Percentiles rank a stretch among this genome's conserved stretches.
Conservation (phyloP, 2,888 invertebrate genomes). For the Hemithea aestivaria region DNA sequence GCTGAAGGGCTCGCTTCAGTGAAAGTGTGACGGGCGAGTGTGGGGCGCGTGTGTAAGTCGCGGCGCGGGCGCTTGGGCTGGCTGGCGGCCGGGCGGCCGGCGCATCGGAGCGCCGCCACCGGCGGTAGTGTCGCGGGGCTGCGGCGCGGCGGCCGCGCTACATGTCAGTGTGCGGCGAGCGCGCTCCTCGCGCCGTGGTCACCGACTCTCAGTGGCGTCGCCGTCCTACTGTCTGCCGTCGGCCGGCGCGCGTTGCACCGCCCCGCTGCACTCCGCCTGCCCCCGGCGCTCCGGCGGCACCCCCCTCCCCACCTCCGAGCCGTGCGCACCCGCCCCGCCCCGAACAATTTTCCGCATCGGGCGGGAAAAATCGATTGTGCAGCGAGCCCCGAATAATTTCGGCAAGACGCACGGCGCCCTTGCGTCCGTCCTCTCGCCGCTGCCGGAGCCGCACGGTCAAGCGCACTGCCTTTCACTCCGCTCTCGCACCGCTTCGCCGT, state of each 20-base stretch:
- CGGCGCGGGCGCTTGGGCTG: constrained; percentile 51
- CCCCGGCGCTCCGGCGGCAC: constrained; percentile 55
- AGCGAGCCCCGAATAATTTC: constrained; percentile 78
- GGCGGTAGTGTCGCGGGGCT: constrained; percentile 64
- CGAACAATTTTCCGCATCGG: constrained; percentile 79
- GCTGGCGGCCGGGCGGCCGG: constrained; percentile 67
- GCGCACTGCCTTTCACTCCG: constrained; percentile 56
- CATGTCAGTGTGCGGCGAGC: constrained; percentile 76
- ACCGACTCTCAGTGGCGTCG: constrained; percentile 77
- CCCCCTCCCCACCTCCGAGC: constrained; percentile 54
- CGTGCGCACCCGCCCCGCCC: constrained; percentile 71
- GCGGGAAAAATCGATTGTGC: constrained; percentile 80
- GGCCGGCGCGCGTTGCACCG: constrained; percentile 76
- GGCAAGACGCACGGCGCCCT: constrained; percentile 79
- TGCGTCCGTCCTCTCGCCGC: constrained; percentile 60
- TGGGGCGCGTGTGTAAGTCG: constrained; percentile 33
- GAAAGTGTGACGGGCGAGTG: constrained; percentile 49
- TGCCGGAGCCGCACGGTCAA: constrained; percentile 51
- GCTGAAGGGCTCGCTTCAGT: constrained; percentile 71
- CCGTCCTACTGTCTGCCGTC: constrained; percentile 78
- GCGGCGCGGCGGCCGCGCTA: constrained; percentile 73
- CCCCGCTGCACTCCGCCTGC: constrained; percentile 77
- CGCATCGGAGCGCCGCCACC: constrained; percentile 74
- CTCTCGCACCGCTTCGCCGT: constrained; percentile 28
- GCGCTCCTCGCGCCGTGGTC: constrained; percentile 75